A percentile compares a stretch with the other conserved stretches of the same genome.
These are phyloP conservation scores for Adineta ricciae DNA, from an alignment of 2,888 invertebrate genomes.

Conservation along the genomic window DNA sequence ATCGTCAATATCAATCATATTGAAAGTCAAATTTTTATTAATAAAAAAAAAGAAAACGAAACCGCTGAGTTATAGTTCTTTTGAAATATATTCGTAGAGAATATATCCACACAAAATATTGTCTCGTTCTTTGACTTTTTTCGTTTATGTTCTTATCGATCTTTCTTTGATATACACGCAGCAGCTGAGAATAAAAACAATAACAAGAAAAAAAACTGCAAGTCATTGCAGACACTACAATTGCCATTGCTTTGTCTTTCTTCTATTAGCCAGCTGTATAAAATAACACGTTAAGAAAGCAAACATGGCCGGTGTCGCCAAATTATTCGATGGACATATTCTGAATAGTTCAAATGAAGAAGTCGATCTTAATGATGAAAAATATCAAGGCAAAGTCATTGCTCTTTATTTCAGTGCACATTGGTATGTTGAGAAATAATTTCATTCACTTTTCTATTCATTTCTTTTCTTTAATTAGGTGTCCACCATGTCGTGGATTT, in stretches of 20 bases:
- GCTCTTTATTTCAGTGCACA: conserved; percentile 19
- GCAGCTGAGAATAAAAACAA: background rate
- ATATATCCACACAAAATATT: background rate
- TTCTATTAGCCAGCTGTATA: background rate
- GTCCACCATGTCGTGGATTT: conserved; percentile 20
- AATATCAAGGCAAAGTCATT: background rate
- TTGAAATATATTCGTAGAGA: background rate
- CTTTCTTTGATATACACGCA: background rate
- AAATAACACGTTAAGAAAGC: background rate
- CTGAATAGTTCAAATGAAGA: background rate
- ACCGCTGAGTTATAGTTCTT: background rate
- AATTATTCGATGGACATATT: background rate
- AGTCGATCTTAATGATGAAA: background rate
- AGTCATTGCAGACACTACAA: background rate
- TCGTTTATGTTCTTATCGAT: background rate
- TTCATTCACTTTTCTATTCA: background rate
- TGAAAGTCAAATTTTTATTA: background rate
- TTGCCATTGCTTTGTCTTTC: background rate
- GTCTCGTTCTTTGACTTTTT: background rate
- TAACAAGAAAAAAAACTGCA: background rate
- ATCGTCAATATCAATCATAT: too few species aligned
- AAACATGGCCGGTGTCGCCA: background rate
- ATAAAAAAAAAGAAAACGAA: background rate
- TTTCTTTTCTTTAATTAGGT: background rate
- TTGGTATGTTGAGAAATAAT: background rate